phyloP scores from a whole-genome alignment of 2,797 vertebrate genomes.

The Sebastes reedi region DNA sequence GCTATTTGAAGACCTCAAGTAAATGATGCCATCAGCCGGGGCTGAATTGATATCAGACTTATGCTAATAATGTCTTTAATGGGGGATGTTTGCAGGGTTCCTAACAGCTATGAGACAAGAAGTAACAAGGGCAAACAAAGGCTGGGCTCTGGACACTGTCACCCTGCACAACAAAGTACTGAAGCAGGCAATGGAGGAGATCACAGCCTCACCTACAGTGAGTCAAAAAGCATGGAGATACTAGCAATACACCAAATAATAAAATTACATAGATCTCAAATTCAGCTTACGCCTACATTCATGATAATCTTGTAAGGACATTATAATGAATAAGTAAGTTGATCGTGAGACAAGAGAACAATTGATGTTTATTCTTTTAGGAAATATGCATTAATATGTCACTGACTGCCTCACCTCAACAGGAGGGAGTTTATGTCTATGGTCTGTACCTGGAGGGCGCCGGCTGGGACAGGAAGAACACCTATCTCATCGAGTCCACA shows the following conservation, averaged over 20 bases:
- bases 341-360: not conserved
- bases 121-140: conserved; percentile 87
- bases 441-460: conserved; percentile 88
- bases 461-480: conserved; percentile 84
- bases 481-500: conserved; percentile 79
- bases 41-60: not conserved
- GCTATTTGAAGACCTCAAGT: not conserved
- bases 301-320: not conserved
- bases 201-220: conserved; percentile 63
- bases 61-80: not conserved
- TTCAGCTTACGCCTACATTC: not conserved
- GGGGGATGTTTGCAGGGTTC: conserved; percentile 73
- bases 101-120: conserved; percentile 90
- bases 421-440: conserved; percentile 88
- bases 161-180: conserved; percentile 85
- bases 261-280: not conserved
- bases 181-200: conserved; percentile 82
- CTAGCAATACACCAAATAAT: not conserved
- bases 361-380: not conserved
- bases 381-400: not conserved
- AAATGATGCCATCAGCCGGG: not conserved
- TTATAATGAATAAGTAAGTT: not conserved
- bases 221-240: conserved; percentile 13
- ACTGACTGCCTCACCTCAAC: conserved; percentile 1
- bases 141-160: conserved; percentile 88